Conservation (phyloP, 2,113 vertebrate genomes). For the Heterotilapia buettikoferi region DNA sequence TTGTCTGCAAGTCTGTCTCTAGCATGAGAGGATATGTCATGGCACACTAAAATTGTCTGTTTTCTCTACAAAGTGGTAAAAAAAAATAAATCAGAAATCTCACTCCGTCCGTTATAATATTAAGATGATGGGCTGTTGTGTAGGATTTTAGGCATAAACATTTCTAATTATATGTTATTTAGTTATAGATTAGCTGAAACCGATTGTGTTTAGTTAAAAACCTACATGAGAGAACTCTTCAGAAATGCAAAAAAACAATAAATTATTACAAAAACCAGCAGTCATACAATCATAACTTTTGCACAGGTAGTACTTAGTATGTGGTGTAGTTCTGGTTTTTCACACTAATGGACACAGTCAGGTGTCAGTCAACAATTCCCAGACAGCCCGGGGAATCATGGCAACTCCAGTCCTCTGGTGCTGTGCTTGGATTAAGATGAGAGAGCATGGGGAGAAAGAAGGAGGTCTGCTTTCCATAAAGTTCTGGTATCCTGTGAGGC, state of each 20-base stretch:
- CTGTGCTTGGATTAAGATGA: constrained; percentile 66
- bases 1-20: constrained; percentile 70
- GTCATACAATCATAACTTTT: background rate
- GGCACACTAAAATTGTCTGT: constrained; percentile 79
- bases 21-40: constrained; percentile 75
- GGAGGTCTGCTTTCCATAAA: constrained; percentile 72
- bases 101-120: constrained; percentile 79
- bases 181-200: constrained; percentile 59
- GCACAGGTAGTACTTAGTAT: background rate
- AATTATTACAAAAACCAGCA: background rate
- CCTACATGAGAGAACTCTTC: constrained; percentile 1
- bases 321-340: background rate
- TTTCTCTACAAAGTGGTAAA: constrained; percentile 79
- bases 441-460: constrained; percentile 43
- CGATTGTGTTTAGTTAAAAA: constrained; percentile 65
- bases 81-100: constrained; percentile 80
- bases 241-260: background rate
- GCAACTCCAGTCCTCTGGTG: constrained; percentile 31
- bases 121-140: constrained; percentile 74
- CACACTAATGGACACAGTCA: constrained; percentile 47
- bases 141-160: background rate
- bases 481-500: constrained; percentile 58
- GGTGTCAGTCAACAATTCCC: constrained; percentile 59
- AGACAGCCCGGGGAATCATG: constrained; percentile 38
- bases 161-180: constrained; percentile 42